Evolutionary conservation across 1,140 invertebrate genomes (phyloP).

Genomic region (Drosophila ananassae): DNA sequence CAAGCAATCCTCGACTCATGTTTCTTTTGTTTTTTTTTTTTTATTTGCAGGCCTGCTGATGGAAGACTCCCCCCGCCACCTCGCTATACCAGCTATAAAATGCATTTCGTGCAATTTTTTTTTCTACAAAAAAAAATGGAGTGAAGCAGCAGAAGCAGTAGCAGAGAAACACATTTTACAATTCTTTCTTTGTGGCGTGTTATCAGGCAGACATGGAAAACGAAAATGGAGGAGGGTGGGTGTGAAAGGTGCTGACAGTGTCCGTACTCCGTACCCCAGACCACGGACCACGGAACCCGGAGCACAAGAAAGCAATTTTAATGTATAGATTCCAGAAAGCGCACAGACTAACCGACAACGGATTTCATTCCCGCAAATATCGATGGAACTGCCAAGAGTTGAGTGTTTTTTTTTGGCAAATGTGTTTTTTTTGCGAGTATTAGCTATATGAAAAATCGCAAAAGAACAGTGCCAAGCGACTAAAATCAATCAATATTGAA

Average conservation of each 20-base stretch:
- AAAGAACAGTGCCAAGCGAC: slow-evolving; percentile 39
- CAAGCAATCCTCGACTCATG: slow-evolving; percentile 31
- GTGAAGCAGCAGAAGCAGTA: slow-evolving; percentile 17
- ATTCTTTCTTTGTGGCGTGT: slow-evolving; percentile 66
- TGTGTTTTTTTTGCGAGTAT: slow-evolving; percentile 66
- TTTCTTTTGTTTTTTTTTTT: slow-evolving; percentile 31
- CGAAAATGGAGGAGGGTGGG: slow-evolving; percentile 7
- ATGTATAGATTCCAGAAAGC: slow-evolving; percentile 26
- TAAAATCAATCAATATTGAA: slow-evolving; percentile 8
- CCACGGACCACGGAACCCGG: neutral
- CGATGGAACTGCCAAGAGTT: slow-evolving; percentile 9
- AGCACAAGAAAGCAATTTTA: slow-evolving; percentile 6
- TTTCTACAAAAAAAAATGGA: slow-evolving; percentile 17
- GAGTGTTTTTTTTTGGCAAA: slow-evolving; percentile 16
- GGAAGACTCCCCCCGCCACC: slow-evolving; percentile 42
- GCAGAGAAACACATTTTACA: slow-evolving; percentile 33
- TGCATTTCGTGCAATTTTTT: slow-evolving; percentile 69
- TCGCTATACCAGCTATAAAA: slow-evolving; percentile 38
- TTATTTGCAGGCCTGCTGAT: slow-evolving; percentile 71
- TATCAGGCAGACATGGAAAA: slow-evolving; percentile 43
- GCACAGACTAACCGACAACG: slow-evolving; percentile 50
- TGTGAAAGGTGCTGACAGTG: slow-evolving; percentile 22
- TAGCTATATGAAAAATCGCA: slow-evolving; percentile 78
- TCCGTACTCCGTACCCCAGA: neutral
- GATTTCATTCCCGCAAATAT: slow-evolving; percentile 26